phyloP scores from a whole-genome alignment of 2,888 invertebrate species.

The Isotomurus palustris region DNA sequence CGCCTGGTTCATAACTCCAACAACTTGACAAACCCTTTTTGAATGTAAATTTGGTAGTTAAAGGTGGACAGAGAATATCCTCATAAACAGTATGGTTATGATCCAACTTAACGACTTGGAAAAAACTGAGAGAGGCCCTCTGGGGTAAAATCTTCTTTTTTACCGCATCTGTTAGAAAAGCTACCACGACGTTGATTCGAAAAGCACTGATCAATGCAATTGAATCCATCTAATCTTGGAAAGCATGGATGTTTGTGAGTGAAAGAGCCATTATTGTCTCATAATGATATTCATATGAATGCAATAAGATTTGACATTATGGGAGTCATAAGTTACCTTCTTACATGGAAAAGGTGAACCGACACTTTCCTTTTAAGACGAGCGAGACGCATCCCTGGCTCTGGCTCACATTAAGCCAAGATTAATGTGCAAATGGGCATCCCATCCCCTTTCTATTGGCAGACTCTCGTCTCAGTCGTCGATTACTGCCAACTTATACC shows the following conservation, averaged over 20 bases:
- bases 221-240: not conserved
- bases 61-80: constrained; percentile 44
- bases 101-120: constrained; percentile 43
- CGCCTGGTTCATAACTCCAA: constrained; percentile 32
- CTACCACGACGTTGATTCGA: not conserved
- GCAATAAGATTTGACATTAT: constrained; percentile 46
- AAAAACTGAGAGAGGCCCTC: constrained; percentile 38
- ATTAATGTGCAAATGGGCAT: constrained; percentile 30
- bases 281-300: constrained; percentile 44
- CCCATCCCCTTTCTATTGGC: constrained; percentile 7
- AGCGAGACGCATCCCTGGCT: constrained; percentile 20
- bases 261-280: constrained; percentile 44
- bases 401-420: constrained; percentile 32
- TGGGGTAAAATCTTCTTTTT: constrained; percentile 33
- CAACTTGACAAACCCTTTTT: constrained; percentile 46
- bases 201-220: constrained; percentile 11
- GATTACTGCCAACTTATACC: constrained; percentile 7
- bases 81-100: constrained; percentile 46
- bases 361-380: constrained; percentile 39
- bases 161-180: not conserved
- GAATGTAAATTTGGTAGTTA: constrained; percentile 47
- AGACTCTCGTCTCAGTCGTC: constrained; percentile 2
- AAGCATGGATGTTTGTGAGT: not conserved
- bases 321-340: constrained; percentile 43
- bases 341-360: constrained; percentile 47